Conservation (phyloP, 2,888 invertebrate genomes). For the Nycteola revayana region DNA sequence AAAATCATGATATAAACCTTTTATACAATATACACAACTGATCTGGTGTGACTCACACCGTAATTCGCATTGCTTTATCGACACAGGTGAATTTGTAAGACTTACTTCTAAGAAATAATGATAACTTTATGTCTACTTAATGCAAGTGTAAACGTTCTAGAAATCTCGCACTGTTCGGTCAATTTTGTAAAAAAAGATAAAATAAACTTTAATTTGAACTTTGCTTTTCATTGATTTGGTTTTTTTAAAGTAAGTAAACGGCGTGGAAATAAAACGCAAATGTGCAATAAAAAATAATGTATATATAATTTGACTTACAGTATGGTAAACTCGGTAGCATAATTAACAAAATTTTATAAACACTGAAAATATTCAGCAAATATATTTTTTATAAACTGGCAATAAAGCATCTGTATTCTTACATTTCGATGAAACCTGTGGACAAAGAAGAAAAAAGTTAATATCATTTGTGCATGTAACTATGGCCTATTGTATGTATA, state of each 20-base stretch:
- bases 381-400: slow-evolving; percentile 76
- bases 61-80: slow-evolving; percentile 68
- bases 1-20: slow-evolving; percentile 72
- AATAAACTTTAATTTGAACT: slow-evolving; percentile 74
- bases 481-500: no score
- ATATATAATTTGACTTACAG: slow-evolving; percentile 76
- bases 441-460: slow-evolving; percentile 43
- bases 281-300: slow-evolving; percentile 79
- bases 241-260: neutral
- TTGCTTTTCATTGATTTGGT: slow-evolving; percentile 47
- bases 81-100: slow-evolving; percentile 78
- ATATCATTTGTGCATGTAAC: no score
- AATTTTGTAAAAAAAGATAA: slow-evolving; percentile 80
- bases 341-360: slow-evolving; percentile 78
- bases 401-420: slow-evolving; percentile 74
- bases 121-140: slow-evolving; percentile 82
- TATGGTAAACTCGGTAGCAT: slow-evolving; percentile 79
- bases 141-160: slow-evolving; percentile 82
- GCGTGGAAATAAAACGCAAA: slow-evolving; percentile 48
- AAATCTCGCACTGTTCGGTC: slow-evolving; percentile 83
- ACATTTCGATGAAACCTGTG: slow-evolving; percentile 56
- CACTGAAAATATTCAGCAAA: slow-evolving; percentile 80
- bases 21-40: slow-evolving; percentile 66
- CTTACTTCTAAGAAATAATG: slow-evolving; percentile 79
- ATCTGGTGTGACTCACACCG: slow-evolving; percentile 52